phyloP scores from a whole-genome alignment of 64 coral and sea anemone genomes.

The Stichodactyla helianthus region DNA sequence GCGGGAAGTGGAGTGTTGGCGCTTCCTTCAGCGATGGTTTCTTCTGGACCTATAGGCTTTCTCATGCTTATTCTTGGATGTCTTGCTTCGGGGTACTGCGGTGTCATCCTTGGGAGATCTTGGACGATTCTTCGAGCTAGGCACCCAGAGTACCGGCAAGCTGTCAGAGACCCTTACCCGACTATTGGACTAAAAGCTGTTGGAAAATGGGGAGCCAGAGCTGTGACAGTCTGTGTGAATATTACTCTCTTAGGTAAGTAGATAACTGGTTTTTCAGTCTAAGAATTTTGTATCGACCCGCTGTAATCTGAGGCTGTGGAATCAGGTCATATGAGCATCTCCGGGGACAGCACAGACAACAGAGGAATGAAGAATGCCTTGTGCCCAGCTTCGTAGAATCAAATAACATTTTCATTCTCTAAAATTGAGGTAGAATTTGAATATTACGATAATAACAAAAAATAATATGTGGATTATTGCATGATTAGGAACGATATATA shows the following conservation, averaged over 20 bases:
- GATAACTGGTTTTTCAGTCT: background rate
- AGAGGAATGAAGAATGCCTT: no score
- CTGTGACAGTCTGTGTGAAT: slow-evolving; percentile 72
- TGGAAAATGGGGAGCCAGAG: slow-evolving; percentile 68
- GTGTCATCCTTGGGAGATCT: slow-evolving; percentile 58
- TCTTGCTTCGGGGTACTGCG: slow-evolving; percentile 76
- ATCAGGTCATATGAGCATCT: background rate
- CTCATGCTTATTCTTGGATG: slow-evolving; percentile 55
- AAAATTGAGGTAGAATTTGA: no score
- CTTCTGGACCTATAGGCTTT: slow-evolving; percentile 60
- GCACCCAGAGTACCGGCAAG: slow-evolving; percentile 49
- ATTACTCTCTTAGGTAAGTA: slow-evolving; percentile 61
- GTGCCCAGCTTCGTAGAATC: no score
- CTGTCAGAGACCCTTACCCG: slow-evolving; percentile 80
- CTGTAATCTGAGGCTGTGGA: no score
- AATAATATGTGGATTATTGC: no score
- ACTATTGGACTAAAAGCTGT: slow-evolving; percentile 75
- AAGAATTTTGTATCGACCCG: no score
- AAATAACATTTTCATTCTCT: no score
- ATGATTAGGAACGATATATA: no score
- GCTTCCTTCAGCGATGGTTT: slow-evolving; percentile 65
- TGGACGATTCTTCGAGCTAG: slow-evolving; percentile 66
- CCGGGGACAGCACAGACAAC: no score
- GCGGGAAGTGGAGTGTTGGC: slow-evolving; percentile 88
- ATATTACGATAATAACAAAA: no score